Evolutionary conservation across 1,140 invertebrate species (phyloP).

Genomic region (Tyrophagus putrescentiae): DNA sequence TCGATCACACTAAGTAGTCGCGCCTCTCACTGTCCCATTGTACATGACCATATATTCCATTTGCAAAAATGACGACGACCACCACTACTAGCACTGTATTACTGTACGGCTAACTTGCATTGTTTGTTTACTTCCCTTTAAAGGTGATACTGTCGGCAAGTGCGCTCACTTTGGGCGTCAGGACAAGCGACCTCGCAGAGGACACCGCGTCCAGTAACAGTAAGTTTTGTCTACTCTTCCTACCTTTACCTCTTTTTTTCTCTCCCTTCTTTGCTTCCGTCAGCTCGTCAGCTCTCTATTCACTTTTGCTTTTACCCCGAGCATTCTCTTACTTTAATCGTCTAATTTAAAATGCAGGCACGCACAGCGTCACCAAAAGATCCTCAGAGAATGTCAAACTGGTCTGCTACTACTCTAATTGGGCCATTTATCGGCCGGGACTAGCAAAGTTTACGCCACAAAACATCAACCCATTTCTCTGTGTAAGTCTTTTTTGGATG

Average conservation of each 20-base stretch:
- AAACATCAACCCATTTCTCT: conserved; percentile 87
- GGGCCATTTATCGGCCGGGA: conserved; percentile 65
- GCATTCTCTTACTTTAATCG: no score
- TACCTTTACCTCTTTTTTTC: no score
- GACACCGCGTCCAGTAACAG: not conserved
- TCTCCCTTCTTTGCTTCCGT: no score
- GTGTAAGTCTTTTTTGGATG: conserved; percentile 63
- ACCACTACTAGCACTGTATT: no score
- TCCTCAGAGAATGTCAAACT: conserved; percentile 34
- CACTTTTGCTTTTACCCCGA: not conserved
- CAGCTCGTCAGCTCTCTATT: no score
- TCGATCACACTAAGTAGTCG: no score
- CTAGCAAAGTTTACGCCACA: conserved; percentile 77
- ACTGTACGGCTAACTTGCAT: not conserved
- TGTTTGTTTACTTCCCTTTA: not conserved
- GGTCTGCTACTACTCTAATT: conserved; percentile 73
- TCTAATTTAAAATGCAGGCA: no score
- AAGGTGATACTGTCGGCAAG: conserved; percentile 5
- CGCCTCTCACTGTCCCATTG: no score
- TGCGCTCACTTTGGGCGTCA: conserved; percentile 2
- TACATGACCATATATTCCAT: conserved; percentile 1
- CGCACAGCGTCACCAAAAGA: not conserved
- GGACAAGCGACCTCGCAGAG: not conserved
- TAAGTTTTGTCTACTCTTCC: no score
- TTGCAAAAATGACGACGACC: not conserved